Conservation (phyloP, 2,888 invertebrate species). For the Chironomus tentans region DNA sequence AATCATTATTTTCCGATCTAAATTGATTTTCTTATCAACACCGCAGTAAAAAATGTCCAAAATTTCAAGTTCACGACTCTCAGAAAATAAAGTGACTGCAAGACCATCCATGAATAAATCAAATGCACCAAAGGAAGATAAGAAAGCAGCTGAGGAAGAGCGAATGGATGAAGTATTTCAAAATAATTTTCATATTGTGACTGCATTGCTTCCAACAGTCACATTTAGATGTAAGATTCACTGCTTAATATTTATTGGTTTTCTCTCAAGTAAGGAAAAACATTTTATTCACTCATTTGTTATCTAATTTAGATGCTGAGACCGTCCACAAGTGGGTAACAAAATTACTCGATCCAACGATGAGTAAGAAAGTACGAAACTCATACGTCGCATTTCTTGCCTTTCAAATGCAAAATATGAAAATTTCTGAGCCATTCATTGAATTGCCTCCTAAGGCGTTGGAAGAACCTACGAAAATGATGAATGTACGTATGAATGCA, state of each 20-base stretch:
- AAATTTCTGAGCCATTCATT: not conserved
- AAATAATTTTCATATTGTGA: not conserved
- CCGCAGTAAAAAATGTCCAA: no score
- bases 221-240: not conserved
- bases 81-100: not conserved
- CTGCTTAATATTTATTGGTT: not conserved
- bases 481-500: not conserved
- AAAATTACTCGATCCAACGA: not conserved
- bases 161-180: not conserved
- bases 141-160: not conserved
- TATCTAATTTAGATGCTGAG: not conserved
- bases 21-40: no score
- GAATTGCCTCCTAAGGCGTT: not conserved
- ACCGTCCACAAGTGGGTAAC: not conserved
- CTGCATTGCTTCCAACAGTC: not conserved
- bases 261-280: not conserved
- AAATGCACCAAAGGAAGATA: not conserved
- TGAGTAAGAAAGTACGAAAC: not conserved
- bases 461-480: not conserved
- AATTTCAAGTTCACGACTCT: no score
- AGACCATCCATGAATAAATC: not conserved
- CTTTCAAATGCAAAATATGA: constrained; percentile 7
- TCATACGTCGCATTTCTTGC: not conserved
- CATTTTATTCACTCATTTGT: not conserved
- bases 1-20: no score